phyloP scores from a whole-genome alignment of 2,888 invertebrate genomes.

The Dynastes tityus region DNA sequence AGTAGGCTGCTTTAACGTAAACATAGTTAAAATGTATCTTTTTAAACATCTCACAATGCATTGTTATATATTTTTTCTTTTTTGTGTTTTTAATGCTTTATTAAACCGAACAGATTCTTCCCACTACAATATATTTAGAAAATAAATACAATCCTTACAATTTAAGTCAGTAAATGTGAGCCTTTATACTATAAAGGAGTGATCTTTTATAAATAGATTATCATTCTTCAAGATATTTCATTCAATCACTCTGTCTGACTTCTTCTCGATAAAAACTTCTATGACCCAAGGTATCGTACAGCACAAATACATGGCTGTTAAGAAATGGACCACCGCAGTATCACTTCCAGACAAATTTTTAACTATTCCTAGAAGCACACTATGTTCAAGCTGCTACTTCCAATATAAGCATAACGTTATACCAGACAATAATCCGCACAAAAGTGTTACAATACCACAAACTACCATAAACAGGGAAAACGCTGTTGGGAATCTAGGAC shows the following conservation, averaged over 20 bases:
- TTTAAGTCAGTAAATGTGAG: too few relatives aligned
- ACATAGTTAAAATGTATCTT: too few relatives aligned
- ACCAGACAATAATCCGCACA: slow-evolving; percentile 82
- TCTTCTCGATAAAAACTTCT: slow-evolving; percentile 69
- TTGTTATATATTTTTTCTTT: too few relatives aligned
- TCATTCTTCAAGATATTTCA: background rate
- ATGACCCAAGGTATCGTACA: slow-evolving; percentile 81
- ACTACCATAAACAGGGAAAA: slow-evolving; percentile 82
- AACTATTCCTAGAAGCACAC: slow-evolving; percentile 73
- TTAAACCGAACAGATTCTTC: too few relatives aligned
- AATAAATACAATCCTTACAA: too few relatives aligned
- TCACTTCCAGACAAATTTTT: slow-evolving; percentile 78
- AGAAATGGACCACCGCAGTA: slow-evolving; percentile 77
- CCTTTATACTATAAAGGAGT: too few relatives aligned
- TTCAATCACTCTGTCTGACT: slow-evolving; percentile 59
- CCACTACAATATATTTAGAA: too few relatives aligned
- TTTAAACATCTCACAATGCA: too few relatives aligned
- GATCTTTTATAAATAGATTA: too few relatives aligned
- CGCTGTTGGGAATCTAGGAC: slow-evolving; percentile 81
- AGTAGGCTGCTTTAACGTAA: too few relatives aligned
- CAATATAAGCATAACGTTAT: slow-evolving; percentile 58
- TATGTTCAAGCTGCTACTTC: background rate
- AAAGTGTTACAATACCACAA: slow-evolving; percentile 78
- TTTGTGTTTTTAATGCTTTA: too few relatives aligned
- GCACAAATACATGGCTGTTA: slow-evolving; percentile 78